Base-by-base conservation (phyloP, 1,140 invertebrate species). In the Heterodera schachtii region DNA sequence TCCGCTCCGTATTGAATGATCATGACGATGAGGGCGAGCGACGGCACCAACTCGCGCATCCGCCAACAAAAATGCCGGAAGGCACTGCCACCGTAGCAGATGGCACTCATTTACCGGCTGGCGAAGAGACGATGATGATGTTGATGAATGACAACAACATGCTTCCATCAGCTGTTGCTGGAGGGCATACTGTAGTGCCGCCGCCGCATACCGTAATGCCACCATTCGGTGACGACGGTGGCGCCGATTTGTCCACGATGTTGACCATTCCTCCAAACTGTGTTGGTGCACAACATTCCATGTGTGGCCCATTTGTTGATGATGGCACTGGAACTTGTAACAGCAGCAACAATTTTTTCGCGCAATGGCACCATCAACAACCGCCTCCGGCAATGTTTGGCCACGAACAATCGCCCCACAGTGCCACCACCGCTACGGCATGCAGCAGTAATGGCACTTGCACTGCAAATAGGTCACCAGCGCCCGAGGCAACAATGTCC, bases 1-100 rank as follows among this genome's bases (percentile, higher is more conserved):
- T 78, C 11, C 77, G 77, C 7, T 78, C 77, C 8, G 77, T 78
- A 8, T 64, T 78, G n/a, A 64, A 78, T 47, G 77, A 71, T 46
- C 31, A 31, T 31, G 31, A 31, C 31, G 31, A 31, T 31, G 31
- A 31, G 1, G 44, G 41, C 13, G 69, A 41, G 21, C 8, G 69
- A 41, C 69, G 69, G 69, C 69, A 46, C 4, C n/a, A 41, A 71
- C 69, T 19, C 13, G 44, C n/a, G 44, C 31, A 31, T 31, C 31
- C 31, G 31, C 1, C 31, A 31, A 31, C 1, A 31, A 31, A 31
- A 31, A 46, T n/a, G 44, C 41, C 21, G 44, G 69, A 71, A 41
- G 41, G 69, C 13, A 11, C 69, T 41, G 44, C 31, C 21, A 31
- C 31, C 31, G 31, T 31, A 31, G 31, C 31, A 31, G 67, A 16